Conservation (phyloP, 2,113 vertebrate species). For the Toxotes jaculatrix region DNA sequence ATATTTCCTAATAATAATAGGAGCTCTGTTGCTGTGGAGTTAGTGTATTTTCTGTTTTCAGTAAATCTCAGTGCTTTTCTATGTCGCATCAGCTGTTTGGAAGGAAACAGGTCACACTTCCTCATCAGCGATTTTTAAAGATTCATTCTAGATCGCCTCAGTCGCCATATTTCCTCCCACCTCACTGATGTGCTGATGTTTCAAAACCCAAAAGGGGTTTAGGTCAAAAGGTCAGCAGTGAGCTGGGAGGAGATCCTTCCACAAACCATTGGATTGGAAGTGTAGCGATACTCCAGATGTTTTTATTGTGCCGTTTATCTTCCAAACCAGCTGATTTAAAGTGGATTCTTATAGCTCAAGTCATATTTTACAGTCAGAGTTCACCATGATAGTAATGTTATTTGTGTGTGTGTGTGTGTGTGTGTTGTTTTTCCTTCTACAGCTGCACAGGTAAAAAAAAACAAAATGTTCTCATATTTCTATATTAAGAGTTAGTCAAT, state of each 20-base stretch:
- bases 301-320: background rate
- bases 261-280: background rate
- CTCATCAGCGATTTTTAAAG: too few relatives aligned
- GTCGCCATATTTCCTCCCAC: background rate
- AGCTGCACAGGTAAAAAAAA: conserved; percentile 21
- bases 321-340: conserved; percentile 20
- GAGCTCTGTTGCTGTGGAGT: conserved; percentile 26
- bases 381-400: conserved; percentile 17
- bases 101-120: conserved; percentile 3
- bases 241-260: background rate
- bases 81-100: conserved; percentile 22
- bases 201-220: too few relatives aligned
- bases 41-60: background rate
- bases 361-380: background rate
- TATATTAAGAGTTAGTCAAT: background rate
- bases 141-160: too few relatives aligned
- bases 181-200: background rate
- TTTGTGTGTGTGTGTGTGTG: conserved; percentile 36
- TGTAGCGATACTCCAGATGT: background rate
- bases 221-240: too few relatives aligned
- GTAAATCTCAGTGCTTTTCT: background rate
- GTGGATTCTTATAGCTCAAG: background rate
- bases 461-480: background rate
- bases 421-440: conserved; percentile 36
- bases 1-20: background rate